phyloP scores from a whole-genome alignment of 2,797 vertebrate genomes.

The Sebastes kiyomatsui region DNA sequence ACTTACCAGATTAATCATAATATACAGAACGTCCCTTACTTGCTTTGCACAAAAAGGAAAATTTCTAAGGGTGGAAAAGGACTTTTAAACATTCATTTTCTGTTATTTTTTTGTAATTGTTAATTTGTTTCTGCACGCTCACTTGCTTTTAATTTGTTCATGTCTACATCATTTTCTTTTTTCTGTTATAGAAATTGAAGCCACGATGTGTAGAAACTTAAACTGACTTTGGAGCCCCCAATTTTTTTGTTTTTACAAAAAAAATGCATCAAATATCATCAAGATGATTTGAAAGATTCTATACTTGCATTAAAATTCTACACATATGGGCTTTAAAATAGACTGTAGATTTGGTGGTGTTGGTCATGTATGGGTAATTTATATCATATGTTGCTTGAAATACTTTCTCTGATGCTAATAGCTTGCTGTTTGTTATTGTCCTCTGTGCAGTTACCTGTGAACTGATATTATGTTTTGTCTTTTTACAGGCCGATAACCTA shows the following conservation, averaged over 20 bases:
- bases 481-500: slow-evolving; percentile 88
- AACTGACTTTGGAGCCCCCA: neutral
- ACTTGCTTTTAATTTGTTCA: neutral
- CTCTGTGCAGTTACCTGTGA: neutral
- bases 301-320: neutral
- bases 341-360: neutral
- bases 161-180: neutral
- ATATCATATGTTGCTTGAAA: neutral
- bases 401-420: neutral
- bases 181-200: neutral
- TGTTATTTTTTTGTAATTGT: neutral
- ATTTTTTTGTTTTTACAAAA: neutral
- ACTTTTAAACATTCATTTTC: neutral
- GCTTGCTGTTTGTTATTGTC: neutral
- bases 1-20: neutral
- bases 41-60: neutral
- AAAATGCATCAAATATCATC: neutral
- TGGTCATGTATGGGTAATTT: neutral
- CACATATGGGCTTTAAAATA: neutral
- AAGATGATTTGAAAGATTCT: neutral
- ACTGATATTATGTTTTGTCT: slow-evolving; percentile 6
- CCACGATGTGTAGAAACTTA: neutral
- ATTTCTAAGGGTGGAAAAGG: neutral
- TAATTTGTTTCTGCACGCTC: neutral
- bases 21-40: neutral